phyloP scores from a whole-genome alignment of 2,113 vertebrate genomes.

The Nesoenas mayeri region DNA sequence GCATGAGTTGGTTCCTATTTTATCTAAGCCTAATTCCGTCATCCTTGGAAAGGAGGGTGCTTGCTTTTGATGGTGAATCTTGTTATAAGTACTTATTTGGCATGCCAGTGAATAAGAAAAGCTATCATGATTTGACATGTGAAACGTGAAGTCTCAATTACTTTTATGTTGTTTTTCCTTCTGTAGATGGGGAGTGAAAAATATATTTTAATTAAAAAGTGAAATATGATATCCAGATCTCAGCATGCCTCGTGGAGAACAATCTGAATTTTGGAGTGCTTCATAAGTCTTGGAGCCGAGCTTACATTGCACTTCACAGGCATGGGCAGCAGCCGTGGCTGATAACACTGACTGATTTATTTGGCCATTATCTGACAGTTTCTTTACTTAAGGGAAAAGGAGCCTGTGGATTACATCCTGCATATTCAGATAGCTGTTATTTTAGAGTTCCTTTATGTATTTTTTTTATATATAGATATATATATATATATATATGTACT shows the following conservation, averaged over 20 bases:
- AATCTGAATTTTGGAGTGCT: constrained; percentile 25
- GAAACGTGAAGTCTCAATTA: constrained; percentile 65
- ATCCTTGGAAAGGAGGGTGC: constrained; percentile 29
- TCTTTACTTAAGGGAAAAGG: constrained; percentile 25
- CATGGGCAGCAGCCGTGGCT: neutral
- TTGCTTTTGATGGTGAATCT: constrained; percentile 58
- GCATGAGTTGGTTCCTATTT: constrained; percentile 45
- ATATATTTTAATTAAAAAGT: constrained; percentile 63
- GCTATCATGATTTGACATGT: constrained; percentile 32
- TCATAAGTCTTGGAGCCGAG: neutral
- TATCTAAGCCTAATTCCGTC: constrained; percentile 63
- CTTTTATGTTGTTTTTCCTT: constrained; percentile 65
- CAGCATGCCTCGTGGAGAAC: neutral
- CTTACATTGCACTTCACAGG: neutral
- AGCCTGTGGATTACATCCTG: neutral
- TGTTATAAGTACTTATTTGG: constrained; percentile 49
- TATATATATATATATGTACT: too few relatives aligned
- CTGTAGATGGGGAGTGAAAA: constrained; percentile 1
- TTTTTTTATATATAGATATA: neutral
- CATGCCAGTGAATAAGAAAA: constrained; percentile 31
- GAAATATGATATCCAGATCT: constrained; percentile 37
- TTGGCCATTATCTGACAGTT: constrained; percentile 33
- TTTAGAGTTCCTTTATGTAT: neutral
- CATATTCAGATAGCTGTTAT: neutral
- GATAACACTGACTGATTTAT: constrained; percentile 19